Conservation (phyloP, 2,113 vertebrate species). For the Syngnathus scovelli region DNA sequence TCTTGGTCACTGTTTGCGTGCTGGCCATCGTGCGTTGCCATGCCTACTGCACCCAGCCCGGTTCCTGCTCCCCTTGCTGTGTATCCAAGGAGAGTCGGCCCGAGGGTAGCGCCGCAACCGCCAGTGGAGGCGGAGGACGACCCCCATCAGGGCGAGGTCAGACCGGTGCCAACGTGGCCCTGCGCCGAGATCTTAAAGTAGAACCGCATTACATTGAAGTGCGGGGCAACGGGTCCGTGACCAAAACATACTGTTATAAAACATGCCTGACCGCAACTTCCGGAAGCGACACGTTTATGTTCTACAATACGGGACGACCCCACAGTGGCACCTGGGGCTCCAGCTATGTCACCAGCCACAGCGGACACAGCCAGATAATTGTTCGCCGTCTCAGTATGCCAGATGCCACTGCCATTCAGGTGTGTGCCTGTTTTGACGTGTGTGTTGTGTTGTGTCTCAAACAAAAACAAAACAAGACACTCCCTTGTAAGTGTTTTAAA, state of each 20-base stretch:
- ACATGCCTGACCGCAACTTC: constrained; percentile 90
- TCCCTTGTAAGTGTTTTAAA: neutral
- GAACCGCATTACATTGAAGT: constrained; percentile 96
- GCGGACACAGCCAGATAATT: constrained; percentile 85
- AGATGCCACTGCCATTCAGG: constrained; percentile 72
- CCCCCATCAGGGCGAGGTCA: constrained; percentile 51
- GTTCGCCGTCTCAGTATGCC: constrained; percentile 88
- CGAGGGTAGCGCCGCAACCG: constrained; percentile 59
- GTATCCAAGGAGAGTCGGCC: constrained; percentile 75
- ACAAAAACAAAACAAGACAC: neutral
- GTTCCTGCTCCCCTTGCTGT: constrained; percentile 82
- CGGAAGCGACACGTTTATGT: constrained; percentile 97
- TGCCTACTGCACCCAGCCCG: constrained; percentile 79
- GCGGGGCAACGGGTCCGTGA: constrained; percentile 89
- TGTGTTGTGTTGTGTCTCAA: constrained; percentile 16
- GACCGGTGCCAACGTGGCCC: constrained; percentile 77
- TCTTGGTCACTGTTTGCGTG: constrained; percentile 86
- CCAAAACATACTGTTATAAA: constrained; percentile 98
- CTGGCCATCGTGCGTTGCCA: constrained; percentile 88
- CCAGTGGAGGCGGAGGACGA: constrained; percentile 38
- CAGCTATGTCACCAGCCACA: constrained; percentile 88
- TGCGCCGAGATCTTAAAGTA: constrained; percentile 84
- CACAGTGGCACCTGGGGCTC: constrained; percentile 82
- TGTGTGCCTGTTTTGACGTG: constrained; percentile 50
- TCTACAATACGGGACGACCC: constrained; percentile 92